Evolutionary conservation across 2,888 invertebrate species (phyloP).

Genomic region (Coelogynopora nodosa): DNA sequence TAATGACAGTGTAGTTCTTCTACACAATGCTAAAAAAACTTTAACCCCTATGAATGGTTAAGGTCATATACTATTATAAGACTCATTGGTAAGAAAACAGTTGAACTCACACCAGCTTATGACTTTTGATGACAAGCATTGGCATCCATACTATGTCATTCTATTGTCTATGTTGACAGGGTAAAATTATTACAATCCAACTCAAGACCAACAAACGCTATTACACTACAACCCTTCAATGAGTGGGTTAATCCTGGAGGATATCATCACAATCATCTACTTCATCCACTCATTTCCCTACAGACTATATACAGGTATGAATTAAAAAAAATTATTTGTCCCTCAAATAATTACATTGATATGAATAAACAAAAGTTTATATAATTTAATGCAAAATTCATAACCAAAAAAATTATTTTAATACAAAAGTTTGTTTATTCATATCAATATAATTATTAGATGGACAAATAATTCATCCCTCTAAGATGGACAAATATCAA

Average conservation of each 20-base stretch:
- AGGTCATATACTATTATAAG: neutral
- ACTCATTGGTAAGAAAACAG: neutral
- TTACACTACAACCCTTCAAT: neutral
- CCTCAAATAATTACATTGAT: too few relatives aligned
- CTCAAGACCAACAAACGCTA: neutral
- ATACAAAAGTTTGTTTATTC: too few relatives aligned
- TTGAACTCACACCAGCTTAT: too few relatives aligned
- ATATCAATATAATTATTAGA: too few relatives aligned
- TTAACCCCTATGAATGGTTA: neutral
- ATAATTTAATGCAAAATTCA: too few relatives aligned
- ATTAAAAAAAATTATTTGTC: too few relatives aligned
- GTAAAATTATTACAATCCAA: neutral
- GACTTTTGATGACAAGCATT: neutral
- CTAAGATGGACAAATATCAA: too few relatives aligned
- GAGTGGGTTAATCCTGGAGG: neutral
- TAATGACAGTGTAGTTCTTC: neutral
- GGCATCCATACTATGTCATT: neutral
- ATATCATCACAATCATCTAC: neutral
- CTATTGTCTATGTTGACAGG: neutral
- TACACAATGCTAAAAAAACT: neutral
- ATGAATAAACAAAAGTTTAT: too few relatives aligned
- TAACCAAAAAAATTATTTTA: too few relatives aligned
- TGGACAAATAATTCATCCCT: too few relatives aligned
- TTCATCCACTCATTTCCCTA: too few relatives aligned
- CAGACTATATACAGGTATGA: too few relatives aligned